phyloP scores from a whole-genome alignment of 2,797 vertebrate species.

The Acanthurus leucopareius region DNA sequence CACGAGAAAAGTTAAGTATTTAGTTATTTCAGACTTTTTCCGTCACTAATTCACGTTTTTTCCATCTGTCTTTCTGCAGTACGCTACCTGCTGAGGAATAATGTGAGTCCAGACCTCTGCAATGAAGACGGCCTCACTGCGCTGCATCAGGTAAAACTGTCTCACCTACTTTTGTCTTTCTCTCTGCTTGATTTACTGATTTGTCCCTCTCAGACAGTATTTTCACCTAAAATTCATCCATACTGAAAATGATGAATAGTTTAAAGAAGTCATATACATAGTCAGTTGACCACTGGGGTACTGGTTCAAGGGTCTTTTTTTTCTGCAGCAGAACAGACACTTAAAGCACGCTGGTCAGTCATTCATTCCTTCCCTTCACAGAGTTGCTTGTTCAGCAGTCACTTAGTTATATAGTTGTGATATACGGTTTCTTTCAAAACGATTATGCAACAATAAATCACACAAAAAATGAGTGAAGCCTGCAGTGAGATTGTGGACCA shows the following conservation, averaged over 20 bases:
- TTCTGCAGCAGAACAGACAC: too few relatives aligned
- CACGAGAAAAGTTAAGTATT: neutral
- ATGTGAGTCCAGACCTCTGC: slow-evolving; percentile 95
- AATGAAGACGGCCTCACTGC: slow-evolving; percentile 98
- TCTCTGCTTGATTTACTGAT: neutral
- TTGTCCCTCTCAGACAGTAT: neutral
- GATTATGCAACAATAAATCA: neutral
- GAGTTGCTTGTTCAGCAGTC: neutral
- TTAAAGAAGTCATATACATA: neutral
- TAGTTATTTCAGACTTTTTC: neutral
- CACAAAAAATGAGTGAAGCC: too few relatives aligned
- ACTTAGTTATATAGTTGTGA: neutral
- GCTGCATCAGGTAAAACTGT: slow-evolving; percentile 93
- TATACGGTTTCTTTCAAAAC: neutral
- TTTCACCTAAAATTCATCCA: neutral
- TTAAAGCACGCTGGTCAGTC: neutral
- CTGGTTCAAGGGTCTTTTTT: too few relatives aligned
- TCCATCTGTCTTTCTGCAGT: slow-evolving; percentile 81
- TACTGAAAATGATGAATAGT: neutral
- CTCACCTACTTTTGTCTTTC: neutral
- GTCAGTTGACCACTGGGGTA: neutral
- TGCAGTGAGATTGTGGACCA: neutral
- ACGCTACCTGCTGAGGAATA: slow-evolving; percentile 94
- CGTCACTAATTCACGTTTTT: slow-evolving; percentile 14
- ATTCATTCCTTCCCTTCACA: neutral